These are phyloP conservation scores for Polypedilum pembai DNA, from an alignment of 1,140 invertebrate genomes.

Conservation along the genomic window DNA sequence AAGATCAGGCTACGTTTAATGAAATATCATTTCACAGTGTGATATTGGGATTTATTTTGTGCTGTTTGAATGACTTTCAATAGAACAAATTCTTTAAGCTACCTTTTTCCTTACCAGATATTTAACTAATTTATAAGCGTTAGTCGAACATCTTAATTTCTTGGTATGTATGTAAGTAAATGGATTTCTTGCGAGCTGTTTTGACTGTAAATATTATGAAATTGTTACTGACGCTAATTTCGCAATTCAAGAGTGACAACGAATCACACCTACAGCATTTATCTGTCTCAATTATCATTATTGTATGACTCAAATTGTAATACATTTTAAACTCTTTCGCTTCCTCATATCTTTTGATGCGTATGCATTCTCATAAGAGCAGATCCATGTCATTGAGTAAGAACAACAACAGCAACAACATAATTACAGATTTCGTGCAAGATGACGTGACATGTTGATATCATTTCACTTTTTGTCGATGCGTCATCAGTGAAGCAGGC, in stretches of 20 bases:
- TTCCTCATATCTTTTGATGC: neutral
- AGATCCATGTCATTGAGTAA: neutral
- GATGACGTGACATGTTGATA: constrained; percentile 16
- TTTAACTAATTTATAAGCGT: neutral
- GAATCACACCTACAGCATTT: neutral
- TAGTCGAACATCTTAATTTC: neutral
- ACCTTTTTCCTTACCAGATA: neutral
- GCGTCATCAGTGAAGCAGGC: constrained; percentile 9
- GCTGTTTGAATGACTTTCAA: neutral
- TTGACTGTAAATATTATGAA: neutral
- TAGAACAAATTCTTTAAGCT: neutral
- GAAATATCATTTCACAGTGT: neutral
- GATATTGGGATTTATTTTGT: constrained; percentile 18
- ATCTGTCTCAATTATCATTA: neutral
- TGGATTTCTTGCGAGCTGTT: too few relatives aligned
- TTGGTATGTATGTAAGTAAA: neutral
- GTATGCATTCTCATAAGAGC: neutral
- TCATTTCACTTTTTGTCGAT: constrained; percentile 6
- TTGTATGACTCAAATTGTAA: constrained; percentile 3
- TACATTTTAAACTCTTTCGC: neutral
- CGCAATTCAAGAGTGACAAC: too few relatives aligned
- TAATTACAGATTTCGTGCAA: constrained; percentile 17
- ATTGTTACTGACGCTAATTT: neutral
- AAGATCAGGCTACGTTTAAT: neutral
- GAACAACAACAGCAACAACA: neutral